Evolutionary conservation across 2,797 vertebrate species (phyloP).

Genomic region (Hoplostethus atlanticus): DNA sequence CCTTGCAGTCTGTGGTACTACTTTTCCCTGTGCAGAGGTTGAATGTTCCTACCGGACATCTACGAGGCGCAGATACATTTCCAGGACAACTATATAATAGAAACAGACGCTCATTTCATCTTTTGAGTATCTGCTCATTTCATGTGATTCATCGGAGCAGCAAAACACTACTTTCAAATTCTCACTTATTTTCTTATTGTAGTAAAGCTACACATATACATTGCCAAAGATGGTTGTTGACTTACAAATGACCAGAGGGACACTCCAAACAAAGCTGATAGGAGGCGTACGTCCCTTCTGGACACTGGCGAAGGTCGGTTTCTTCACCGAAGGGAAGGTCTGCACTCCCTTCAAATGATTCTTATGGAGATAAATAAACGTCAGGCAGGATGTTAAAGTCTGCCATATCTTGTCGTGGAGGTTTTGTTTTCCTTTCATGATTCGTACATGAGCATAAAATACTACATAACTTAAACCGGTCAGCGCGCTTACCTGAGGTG

Average conservation of each 20-base stretch:
- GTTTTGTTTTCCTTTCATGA: not conserved
- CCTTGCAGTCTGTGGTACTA: conserved; percentile 84
- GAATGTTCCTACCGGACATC: conserved; percentile 84
- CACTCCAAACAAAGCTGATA: conserved; percentile 87
- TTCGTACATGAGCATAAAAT: not conserved
- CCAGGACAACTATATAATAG: conserved; percentile 82
- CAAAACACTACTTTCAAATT: not conserved
- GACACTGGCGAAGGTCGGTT: conserved; percentile 75
- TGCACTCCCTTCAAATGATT: conserved; percentile 61
- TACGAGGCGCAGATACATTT: conserved; percentile 79
- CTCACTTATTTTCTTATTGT: conserved; percentile 1
- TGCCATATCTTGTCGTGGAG: not conserved
- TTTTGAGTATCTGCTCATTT: not conserved
- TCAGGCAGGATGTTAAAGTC: not conserved
- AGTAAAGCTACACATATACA: not conserved
- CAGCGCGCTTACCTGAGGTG: conserved; percentile 76
- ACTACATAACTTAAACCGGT: conserved; percentile 11
- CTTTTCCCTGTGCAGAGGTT: conserved; percentile 81
- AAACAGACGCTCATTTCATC: not conserved
- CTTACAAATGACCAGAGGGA: conserved; percentile 89
- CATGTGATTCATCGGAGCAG: not conserved
- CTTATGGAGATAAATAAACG: conserved; percentile 30
- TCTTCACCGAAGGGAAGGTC: conserved; percentile 40
- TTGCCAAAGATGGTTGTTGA: conserved; percentile 36
- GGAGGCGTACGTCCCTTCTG: conserved; percentile 80